Conservation (phyloP, 2,797 vertebrate species). For the Pangasius larnaudii region DNA sequence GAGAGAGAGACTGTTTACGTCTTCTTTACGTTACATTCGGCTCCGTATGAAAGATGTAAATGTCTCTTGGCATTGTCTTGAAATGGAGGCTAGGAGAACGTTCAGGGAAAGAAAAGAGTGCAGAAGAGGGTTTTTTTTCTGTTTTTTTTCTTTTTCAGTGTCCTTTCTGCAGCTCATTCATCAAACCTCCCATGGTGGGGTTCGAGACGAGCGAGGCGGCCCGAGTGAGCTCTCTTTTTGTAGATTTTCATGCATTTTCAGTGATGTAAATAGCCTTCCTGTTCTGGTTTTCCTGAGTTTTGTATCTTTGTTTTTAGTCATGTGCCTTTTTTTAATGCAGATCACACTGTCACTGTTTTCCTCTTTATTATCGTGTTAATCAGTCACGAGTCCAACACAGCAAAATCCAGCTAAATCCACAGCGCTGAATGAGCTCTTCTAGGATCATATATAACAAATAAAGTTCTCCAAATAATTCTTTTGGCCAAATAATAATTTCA, state of each 20-base stretch:
- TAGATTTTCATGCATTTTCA: constrained; percentile 8
- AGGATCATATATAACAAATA: background rate
- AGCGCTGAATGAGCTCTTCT: background rate
- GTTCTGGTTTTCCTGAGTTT: background rate
- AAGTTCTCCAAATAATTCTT: background rate
- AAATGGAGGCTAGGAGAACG: background rate
- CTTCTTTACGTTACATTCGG: background rate
- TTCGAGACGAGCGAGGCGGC: background rate
- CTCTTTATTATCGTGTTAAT: background rate
- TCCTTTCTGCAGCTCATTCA: background rate
- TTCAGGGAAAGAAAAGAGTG: background rate
- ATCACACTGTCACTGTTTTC: background rate
- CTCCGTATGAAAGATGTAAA: background rate
- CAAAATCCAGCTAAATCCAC: background rate
- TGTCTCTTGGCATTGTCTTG: background rate
- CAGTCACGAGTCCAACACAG: background rate
- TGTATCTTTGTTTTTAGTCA: constrained; percentile 5
- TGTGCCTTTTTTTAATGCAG: background rate
- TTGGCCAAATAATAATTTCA: background rate
- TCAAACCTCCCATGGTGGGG: background rate
- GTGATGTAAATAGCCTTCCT: constrained; percentile 35
- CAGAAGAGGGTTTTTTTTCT: background rate
- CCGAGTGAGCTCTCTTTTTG: background rate
- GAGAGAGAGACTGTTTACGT: constrained; percentile 18
- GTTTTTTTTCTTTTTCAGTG: background rate